phyloP scores from a whole-genome alignment of 2,797 vertebrate species.

The Chlorospingus semifuscus region DNA sequence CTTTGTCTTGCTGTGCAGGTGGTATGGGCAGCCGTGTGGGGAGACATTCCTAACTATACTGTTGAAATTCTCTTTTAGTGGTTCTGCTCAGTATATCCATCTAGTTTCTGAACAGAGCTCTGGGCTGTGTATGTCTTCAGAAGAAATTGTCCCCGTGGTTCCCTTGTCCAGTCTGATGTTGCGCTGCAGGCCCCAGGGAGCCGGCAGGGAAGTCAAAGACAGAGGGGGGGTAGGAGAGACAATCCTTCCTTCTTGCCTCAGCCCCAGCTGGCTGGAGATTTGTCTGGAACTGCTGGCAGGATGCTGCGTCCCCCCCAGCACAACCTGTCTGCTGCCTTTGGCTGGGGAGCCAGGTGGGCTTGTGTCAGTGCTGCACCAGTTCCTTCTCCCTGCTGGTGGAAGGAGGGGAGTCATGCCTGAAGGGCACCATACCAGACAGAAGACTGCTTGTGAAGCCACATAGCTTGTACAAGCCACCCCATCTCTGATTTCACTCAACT shows the following conservation, averaged over 20 bases:
- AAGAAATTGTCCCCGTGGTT: not conserved
- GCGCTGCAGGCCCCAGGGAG: not conserved
- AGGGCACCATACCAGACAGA: not conserved
- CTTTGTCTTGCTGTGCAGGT: not conserved
- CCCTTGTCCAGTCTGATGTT: not conserved
- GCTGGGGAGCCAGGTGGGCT: not conserved
- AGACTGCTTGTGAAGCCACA: not conserved
- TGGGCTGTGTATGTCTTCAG: not conserved
- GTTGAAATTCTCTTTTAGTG: not conserved
- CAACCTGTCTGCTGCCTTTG: not conserved
- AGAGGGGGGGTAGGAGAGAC: not conserved
- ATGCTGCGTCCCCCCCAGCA: not conserved
- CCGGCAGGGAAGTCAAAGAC: fast-evolving
- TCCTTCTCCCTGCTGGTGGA: not conserved
- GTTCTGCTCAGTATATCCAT: not conserved
- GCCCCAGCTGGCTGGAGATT: not conserved
- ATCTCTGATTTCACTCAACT: constrained; percentile 17
- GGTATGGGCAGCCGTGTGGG: fast-evolving
- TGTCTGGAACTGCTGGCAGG: not conserved
- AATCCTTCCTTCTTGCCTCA: not conserved
- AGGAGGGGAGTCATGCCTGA: not conserved
- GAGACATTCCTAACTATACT: not conserved
- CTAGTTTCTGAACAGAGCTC: not conserved
- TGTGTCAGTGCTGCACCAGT: fast-evolving
- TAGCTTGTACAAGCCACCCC: not conserved